phyloP scores from a whole-genome alignment of 2,797 vertebrate species.

The Erpetoichthys calabaricus region DNA sequence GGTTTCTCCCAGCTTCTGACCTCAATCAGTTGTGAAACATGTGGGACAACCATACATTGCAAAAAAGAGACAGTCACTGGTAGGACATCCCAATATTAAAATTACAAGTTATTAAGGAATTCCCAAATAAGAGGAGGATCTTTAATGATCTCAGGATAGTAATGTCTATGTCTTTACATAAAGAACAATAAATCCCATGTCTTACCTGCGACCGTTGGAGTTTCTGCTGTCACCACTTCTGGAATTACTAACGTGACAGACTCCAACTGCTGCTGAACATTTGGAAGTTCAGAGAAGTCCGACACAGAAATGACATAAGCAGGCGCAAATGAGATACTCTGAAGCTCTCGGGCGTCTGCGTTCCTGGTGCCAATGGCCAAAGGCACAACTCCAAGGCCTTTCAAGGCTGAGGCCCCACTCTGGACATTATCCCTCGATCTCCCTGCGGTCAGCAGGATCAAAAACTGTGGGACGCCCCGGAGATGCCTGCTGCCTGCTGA shows the following conservation, averaged over 20 bases:
- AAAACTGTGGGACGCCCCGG: slow-evolving; percentile 1
- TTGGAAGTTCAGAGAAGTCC: slow-evolving; percentile 4
- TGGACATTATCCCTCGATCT: not conserved
- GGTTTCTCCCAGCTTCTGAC: no score
- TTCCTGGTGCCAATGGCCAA: not conserved
- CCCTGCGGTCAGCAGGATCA: slow-evolving; percentile 3
- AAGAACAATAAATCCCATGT: no score
- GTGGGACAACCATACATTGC: no score
- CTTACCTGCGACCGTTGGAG: no score
- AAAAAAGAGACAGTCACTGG: no score
- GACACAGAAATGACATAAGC: slow-evolving; percentile 1
- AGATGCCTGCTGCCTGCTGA: not conserved
- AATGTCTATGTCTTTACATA: no score
- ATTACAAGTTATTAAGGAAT: no score
- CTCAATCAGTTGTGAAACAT: no score
- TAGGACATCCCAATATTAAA: no score
- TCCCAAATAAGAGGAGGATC: no score
- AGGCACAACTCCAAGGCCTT: not conserved
- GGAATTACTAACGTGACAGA: not conserved
- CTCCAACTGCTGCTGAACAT: not conserved
- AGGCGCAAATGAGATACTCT: slow-evolving; percentile 1
- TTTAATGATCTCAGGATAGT: no score
- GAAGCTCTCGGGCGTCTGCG: slow-evolving; percentile 4
- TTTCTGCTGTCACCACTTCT: not conserved
- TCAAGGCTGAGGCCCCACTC: not conserved